phyloP scores from a whole-genome alignment of 1,140 invertebrate species.

The Antheraea pernyi region DNA sequence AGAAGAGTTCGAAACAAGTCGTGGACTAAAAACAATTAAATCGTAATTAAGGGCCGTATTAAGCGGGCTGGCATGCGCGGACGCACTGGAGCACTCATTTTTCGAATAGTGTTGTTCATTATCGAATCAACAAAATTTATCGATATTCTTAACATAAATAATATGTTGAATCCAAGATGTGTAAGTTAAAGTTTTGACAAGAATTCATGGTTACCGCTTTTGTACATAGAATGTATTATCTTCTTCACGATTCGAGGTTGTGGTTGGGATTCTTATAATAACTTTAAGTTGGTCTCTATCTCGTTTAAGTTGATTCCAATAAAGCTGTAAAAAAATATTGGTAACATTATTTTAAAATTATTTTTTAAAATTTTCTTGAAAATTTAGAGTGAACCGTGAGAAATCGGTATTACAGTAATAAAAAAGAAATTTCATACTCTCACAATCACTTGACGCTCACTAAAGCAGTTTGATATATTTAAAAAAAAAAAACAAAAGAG shows the following conservation, averaged over 20 bases:
- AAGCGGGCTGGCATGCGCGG: slow-evolving; percentile 58
- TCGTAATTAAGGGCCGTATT: slow-evolving; percentile 73
- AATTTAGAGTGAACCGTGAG: neutral
- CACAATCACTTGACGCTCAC: slow-evolving; percentile 22
- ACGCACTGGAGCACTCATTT: slow-evolving; percentile 56
- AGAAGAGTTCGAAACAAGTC: slow-evolving; percentile 58
- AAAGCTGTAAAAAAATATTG: no score
- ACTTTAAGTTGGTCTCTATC: no score
- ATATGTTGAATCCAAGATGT: neutral
- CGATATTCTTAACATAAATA: slow-evolving; percentile 12
- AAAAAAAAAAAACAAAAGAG: slow-evolving; percentile 31
- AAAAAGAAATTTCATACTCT: slow-evolving; percentile 10
- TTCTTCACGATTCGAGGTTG: neutral
- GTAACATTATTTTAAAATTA: no score
- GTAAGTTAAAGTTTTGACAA: no score
- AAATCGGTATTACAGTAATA: neutral
- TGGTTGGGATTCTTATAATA: neutral
- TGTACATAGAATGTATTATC: neutral
- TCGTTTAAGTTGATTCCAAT: no score
- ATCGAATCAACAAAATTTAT: slow-evolving; percentile 14
- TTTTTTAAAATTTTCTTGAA: no score
- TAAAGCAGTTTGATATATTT: slow-evolving; percentile 9
- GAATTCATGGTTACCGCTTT: no score
- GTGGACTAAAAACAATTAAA: slow-evolving; percentile 73
- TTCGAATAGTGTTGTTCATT: slow-evolving; percentile 38